Evolutionary conservation across 2,797 vertebrate species (phyloP).

Genomic region (Bradypodion pumilum): DNA sequence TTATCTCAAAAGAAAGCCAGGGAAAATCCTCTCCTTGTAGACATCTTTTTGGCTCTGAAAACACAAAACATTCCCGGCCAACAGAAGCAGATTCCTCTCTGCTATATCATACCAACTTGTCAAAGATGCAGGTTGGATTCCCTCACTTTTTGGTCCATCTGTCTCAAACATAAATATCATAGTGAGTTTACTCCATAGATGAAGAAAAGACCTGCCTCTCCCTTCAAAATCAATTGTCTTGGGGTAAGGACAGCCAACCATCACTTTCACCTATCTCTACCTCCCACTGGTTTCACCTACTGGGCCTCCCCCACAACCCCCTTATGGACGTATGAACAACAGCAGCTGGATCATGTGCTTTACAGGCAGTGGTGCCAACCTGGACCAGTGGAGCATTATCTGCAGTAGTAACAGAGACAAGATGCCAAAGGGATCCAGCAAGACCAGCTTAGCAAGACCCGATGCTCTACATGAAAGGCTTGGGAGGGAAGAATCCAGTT

Average conservation of each 20-base stretch:
- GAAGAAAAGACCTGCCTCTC: neutral
- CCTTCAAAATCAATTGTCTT: neutral
- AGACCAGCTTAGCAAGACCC: neutral
- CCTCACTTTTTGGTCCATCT: neutral
- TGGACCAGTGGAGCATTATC: neutral
- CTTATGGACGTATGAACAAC: neutral
- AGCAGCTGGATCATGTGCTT: neutral
- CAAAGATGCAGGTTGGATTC: neutral
- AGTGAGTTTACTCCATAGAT: neutral
- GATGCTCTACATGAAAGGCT: neutral
- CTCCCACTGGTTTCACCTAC: neutral
- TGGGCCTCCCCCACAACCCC: neutral
- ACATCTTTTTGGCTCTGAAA: constrained; percentile 1
- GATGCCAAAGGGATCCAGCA: neutral
- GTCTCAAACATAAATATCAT: neutral
- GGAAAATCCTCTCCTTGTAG: neutral
- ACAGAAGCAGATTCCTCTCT: neutral
- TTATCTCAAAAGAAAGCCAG: neutral
- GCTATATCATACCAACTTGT: neutral
- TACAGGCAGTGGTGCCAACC: neutral
- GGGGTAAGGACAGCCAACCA: neutral
- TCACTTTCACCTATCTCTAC: neutral
- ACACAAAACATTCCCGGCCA: neutral
- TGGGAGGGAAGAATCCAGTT: neutral
- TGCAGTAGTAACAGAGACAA: neutral